Evolutionary conservation across 2,888 invertebrate genomes (phyloP).

Genomic region (Brenthis hecate): DNA sequence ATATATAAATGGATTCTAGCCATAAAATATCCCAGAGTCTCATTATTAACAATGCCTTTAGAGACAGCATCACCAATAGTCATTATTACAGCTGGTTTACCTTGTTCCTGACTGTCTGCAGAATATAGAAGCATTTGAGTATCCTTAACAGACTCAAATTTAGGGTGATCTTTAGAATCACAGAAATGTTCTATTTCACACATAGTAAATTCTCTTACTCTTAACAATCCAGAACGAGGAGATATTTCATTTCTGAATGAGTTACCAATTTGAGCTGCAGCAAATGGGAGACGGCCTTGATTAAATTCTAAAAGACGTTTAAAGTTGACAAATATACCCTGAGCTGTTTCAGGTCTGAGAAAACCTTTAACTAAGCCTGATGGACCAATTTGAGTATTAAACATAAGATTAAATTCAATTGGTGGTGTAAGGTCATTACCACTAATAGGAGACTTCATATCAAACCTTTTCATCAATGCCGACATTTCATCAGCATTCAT

Average conservation of each 20-base stretch:
- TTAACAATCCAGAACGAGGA: conserved; percentile 95
- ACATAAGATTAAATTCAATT: conserved; percentile 99
- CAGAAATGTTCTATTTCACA: conserved; percentile 99
- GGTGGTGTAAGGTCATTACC: conserved; percentile 97
- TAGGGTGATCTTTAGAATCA: conserved; percentile 96
- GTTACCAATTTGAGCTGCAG: conserved; percentile 99
- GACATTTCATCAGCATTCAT: conserved; percentile 96
- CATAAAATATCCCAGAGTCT: conserved; percentile 99
- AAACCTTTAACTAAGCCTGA: conserved; percentile 97
- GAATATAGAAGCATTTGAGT: conserved; percentile 93
- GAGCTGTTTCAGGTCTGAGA: conserved; percentile 98
- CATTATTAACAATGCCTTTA: conserved; percentile 94
- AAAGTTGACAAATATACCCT: conserved; percentile 99
- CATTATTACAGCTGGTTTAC: conserved; percentile 89
- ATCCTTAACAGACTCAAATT: conserved; percentile 90
- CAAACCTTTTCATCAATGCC: conserved; percentile 90
- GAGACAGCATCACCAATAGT: conserved; percentile 95
- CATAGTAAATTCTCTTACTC: conserved; percentile 99
- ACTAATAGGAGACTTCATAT: conserved; percentile 97
- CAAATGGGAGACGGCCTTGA: conserved; percentile 97
- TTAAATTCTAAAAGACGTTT: conserved; percentile 98
- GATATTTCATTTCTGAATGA: conserved; percentile 99
- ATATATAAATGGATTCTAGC: conserved; percentile 96
- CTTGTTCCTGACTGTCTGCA: conserved; percentile 98
- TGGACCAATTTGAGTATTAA: conserved; percentile 98